Percentiles rank a stretch among this genome's conserved stretches.
These are phyloP conservation scores for Drosophila jambulina DNA, from an alignment of 1,140 invertebrate species.

Conservation along the genomic window DNA sequence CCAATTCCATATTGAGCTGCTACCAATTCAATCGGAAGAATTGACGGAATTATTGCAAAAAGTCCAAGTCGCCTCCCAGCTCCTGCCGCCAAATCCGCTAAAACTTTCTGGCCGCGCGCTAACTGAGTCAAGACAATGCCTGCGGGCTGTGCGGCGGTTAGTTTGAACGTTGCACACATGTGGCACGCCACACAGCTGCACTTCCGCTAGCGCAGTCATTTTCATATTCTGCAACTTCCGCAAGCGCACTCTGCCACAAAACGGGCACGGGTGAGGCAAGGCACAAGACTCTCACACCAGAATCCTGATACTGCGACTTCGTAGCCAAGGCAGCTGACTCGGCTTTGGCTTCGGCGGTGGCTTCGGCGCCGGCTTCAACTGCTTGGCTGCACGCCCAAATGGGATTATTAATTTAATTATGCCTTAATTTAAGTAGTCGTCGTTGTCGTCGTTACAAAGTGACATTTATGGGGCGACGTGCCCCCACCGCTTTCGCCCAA, in stretches of 20 bases:
- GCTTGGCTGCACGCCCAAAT: constrained; percentile 73
- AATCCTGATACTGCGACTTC: not conserved
- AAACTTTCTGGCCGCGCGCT: constrained; percentile 52
- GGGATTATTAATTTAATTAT: constrained; percentile 84
- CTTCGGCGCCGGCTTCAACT: constrained; percentile 18
- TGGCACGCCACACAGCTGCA: constrained; percentile 81
- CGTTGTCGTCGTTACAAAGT: constrained; percentile 69
- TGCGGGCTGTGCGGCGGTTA: constrained; percentile 22
- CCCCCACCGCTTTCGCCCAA: constrained; percentile 7
- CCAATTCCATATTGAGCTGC: not conserved
- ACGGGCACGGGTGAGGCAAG: not conserved
- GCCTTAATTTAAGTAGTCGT: constrained; percentile 83
- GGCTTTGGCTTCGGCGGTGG: constrained; percentile 4
- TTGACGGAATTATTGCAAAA: not conserved
- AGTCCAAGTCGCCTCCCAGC: not conserved
- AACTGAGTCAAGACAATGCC: constrained; percentile 69
- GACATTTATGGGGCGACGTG: constrained; percentile 54
- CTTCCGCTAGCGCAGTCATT: constrained; percentile 83
- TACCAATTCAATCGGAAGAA: constrained; percentile 4
- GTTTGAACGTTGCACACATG: constrained; percentile 64
- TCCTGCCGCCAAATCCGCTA: not conserved
- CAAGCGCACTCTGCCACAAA: constrained; percentile 31
- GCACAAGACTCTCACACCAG: constrained; percentile 8
- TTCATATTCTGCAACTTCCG: constrained; percentile 82
- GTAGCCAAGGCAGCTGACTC: constrained; percentile 6